Evolutionary conservation across 1,140 invertebrate species (phyloP).

Genomic region (Trichoplusia ni): DNA sequence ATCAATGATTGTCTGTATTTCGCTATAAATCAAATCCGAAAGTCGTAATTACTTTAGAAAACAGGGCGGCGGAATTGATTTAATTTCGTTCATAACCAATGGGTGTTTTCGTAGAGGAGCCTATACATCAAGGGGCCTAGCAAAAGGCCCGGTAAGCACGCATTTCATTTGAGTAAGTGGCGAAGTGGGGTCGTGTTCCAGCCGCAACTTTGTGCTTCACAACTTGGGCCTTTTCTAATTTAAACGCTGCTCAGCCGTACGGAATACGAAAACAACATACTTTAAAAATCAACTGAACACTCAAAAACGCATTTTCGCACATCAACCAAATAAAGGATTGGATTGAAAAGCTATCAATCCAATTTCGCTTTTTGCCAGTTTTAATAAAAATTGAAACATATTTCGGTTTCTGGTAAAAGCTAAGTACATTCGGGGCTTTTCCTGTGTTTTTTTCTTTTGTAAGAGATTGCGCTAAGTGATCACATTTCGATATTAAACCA

Average conservation of each 20-base stretch:
- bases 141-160: slow-evolving; percentile 37
- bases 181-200: slow-evolving; percentile 23
- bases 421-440: slow-evolving; percentile 74
- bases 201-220: slow-evolving; percentile 30
- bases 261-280: slow-evolving; percentile 10
- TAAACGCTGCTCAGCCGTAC: slow-evolving; percentile 21
- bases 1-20: no score
- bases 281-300: background rate
- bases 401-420: slow-evolving; percentile 77
- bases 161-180: slow-evolving; percentile 47
- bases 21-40: background rate
- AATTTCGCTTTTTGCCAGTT: slow-evolving; percentile 59
- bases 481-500: slow-evolving; percentile 82
- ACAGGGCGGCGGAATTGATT: slow-evolving; percentile 10
- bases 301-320: slow-evolving; percentile 41
- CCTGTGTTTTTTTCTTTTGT: slow-evolving; percentile 77
- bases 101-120: slow-evolving; percentile 11
- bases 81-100: slow-evolving; percentile 24
- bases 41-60: background rate
- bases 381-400: slow-evolving; percentile 73
- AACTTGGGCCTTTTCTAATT: slow-evolving; percentile 36
- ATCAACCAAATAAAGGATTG: slow-evolving; percentile 49
- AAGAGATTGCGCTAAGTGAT: slow-evolving; percentile 81
- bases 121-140: slow-evolving; percentile 32
- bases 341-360: slow-evolving; percentile 62